Evolutionary conservation across 2,888 invertebrate species (phyloP).

Genomic region (Leptinotarsa rubiginosa): DNA sequence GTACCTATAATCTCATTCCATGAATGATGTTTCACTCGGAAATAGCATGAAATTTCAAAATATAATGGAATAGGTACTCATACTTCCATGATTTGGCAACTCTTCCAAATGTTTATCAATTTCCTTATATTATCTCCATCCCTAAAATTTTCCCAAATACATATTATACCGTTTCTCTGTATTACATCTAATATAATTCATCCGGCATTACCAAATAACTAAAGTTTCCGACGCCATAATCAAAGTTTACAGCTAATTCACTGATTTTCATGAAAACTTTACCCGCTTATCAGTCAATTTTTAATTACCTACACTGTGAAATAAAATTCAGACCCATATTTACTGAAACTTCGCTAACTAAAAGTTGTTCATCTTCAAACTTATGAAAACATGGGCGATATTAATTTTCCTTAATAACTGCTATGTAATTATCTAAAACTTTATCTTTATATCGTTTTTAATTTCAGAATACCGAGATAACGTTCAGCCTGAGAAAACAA

Average conservation of each 20-base stretch:
- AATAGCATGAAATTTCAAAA: too few relatives aligned
- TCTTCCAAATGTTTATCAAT: too few relatives aligned
- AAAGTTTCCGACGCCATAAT: neutral
- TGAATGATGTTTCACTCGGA: too few relatives aligned
- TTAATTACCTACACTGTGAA: neutral
- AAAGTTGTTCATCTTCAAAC: constrained; percentile 1
- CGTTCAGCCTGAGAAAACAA: neutral
- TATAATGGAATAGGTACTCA: too few relatives aligned
- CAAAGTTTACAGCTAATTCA: constrained; percentile 6
- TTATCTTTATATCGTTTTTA: neutral
- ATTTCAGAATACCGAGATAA: neutral
- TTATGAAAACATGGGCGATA: neutral
- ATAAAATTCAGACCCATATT: neutral
- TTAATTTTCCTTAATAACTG: neutral
- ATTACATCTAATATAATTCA: neutral
- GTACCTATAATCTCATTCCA: too few relatives aligned
- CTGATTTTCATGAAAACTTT: constrained; percentile 7
- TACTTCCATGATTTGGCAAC: too few relatives aligned
- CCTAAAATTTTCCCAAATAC: too few relatives aligned
- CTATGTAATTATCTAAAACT: neutral
- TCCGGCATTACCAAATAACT: neutral
- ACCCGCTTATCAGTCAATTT: neutral
- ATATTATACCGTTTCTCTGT: neutral
- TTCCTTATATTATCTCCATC: too few relatives aligned
- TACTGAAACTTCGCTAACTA: constrained; percentile 2